A percentile compares a stretch with the other conserved stretches of the same genome.
Conservation (phyloP, 2,888 invertebrate species). For the Rhagium mordax region DNA sequence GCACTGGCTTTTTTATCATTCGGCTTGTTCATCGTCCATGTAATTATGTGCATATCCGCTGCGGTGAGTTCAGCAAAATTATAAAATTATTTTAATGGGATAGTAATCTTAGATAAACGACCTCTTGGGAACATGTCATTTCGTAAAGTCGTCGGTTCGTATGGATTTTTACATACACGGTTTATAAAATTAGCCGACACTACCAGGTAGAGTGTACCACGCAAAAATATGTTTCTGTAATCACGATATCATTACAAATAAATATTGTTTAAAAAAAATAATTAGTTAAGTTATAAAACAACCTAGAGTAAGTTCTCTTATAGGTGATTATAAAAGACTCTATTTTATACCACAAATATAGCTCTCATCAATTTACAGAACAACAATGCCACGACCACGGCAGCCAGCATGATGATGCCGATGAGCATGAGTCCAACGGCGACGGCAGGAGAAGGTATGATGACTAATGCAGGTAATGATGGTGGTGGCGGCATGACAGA, state of each 20-base stretch:
- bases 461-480: slow-evolving; percentile 60
- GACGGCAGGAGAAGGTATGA: slow-evolving; percentile 70
- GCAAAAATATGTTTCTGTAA: too few relatives aligned
- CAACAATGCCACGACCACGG: slow-evolving; percentile 53
- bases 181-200: too few relatives aligned
- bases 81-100: slow-evolving; percentile 14
- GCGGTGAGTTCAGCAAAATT: slow-evolving; percentile 70
- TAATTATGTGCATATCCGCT: slow-evolving; percentile 81
- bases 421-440: slow-evolving; percentile 68
- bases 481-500: slow-evolving; percentile 50
- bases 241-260: too few relatives aligned
- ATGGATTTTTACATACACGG: too few relatives aligned
- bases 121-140: background rate
- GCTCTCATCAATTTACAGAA: slow-evolving; percentile 30
- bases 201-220: too few relatives aligned
- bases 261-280: too few relatives aligned
- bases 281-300: too few relatives aligned
- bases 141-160: background rate
- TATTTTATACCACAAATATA: too few relatives aligned
- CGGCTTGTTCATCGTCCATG: slow-evolving; percentile 85
- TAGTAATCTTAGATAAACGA: slow-evolving; percentile 46
- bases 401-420: slow-evolving; percentile 68
- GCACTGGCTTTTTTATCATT: slow-evolving; percentile 87
- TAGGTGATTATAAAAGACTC: too few relatives aligned
- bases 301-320: too few relatives aligned